Percentiles rank a stretch among this genome's conserved stretches.
Conservation (phyloP, 1,140 invertebrate species). For the Drosophila malerkotliana region DNA sequence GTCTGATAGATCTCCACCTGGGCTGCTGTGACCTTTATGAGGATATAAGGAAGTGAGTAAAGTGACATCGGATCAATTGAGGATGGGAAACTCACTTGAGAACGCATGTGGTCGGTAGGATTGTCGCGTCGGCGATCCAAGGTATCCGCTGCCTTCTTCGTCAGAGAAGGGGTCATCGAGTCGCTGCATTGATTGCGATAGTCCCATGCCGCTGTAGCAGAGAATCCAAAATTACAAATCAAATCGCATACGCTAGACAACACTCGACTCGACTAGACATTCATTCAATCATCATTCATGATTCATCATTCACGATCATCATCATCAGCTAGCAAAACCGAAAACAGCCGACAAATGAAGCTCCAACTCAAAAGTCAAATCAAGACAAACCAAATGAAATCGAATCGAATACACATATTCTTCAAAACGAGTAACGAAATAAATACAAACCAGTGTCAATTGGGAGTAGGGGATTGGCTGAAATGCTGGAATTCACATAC, state of each 20-base stretch:
- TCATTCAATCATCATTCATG: constrained; percentile 36
- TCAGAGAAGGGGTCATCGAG: constrained; percentile 84
- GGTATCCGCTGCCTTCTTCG: constrained; percentile 84
- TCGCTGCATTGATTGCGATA: constrained; percentile 84
- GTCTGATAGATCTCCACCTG: constrained; percentile 88
- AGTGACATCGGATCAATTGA: neutral
- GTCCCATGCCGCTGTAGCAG: constrained; percentile 79
- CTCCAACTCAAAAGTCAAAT: constrained; percentile 38
- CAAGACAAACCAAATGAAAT: constrained; percentile 54
- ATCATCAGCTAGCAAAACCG: constrained; percentile 49
- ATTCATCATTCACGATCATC: constrained; percentile 24
- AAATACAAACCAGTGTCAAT: constrained; percentile 88
- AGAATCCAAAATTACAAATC: constrained; percentile 46
- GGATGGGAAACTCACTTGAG: constrained; percentile 69
- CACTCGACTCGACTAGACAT: constrained; percentile 61
- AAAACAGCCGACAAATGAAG: constrained; percentile 26
- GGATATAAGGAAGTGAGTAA: neutral
- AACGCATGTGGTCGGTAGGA: constrained; percentile 84
- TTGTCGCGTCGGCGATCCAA: constrained; percentile 84
- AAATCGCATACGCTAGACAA: constrained; percentile 30
- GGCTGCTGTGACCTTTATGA: constrained; percentile 83
- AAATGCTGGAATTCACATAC: constrained; percentile 89
- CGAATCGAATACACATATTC: constrained; percentile 50
- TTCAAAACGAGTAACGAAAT: constrained; percentile 57
- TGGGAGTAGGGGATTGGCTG: constrained; percentile 92